A percentile compares a stretch with the other conserved stretches of the same genome.
These are phyloP conservation scores for Ormyrus rosae DNA, from an alignment of 2,888 invertebrate genomes.

Conservation along the genomic window DNA sequence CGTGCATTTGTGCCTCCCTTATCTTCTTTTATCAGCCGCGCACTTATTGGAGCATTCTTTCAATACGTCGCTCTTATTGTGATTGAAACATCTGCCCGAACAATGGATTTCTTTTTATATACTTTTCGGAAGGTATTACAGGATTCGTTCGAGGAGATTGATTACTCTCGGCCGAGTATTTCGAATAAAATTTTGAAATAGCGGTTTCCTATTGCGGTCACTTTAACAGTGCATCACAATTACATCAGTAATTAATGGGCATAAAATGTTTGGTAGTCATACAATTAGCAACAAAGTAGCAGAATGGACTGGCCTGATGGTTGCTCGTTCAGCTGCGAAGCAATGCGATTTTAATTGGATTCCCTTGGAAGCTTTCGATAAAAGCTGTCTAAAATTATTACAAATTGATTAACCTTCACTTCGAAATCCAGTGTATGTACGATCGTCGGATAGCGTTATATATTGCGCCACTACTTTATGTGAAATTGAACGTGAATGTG, in stretches of 20 bases:
- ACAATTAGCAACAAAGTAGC: too few relatives aligned
- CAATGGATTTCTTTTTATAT: neutral
- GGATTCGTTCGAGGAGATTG: too few relatives aligned
- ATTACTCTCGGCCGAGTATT: too few relatives aligned
- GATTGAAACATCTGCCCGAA: neutral
- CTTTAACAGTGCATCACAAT: neutral
- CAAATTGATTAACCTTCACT: conserved; percentile 16
- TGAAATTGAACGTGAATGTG: neutral
- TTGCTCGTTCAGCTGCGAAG: too few relatives aligned
- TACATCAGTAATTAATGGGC: neutral
- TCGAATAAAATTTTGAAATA: too few relatives aligned
- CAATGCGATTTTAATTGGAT: conserved; percentile 20
- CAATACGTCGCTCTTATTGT: neutral
- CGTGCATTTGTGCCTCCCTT: neutral
- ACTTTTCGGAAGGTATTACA: neutral
- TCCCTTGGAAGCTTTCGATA: conserved; percentile 7
- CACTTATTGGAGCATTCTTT: neutral
- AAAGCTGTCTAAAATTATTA: conserved; percentile 24
- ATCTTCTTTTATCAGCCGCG: neutral
- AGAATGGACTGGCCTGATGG: too few relatives aligned
- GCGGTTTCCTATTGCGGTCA: neutral
- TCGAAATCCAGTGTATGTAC: conserved; percentile 5
- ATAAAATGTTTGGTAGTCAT: neutral
- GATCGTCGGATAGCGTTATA: conserved; percentile 13
- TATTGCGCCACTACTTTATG: neutral